phyloP scores from a whole-genome alignment of 2,797 vertebrate genomes.

The Fundulus diaphanus region DNA sequence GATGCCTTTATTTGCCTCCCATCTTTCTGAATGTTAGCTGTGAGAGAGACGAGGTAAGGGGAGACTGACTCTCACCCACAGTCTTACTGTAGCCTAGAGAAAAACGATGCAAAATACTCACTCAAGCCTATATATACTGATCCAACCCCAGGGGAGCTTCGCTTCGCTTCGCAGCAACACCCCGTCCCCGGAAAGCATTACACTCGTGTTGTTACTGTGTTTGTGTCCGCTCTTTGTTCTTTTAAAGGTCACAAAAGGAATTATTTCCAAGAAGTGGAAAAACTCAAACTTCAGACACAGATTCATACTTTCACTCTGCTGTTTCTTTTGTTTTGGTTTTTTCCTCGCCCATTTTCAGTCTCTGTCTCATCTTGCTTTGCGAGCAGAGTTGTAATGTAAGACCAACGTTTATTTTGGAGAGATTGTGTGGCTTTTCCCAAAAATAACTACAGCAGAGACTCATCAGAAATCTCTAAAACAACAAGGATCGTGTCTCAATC shows the following conservation, averaged over 20 bases:
- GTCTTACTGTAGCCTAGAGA: slow-evolving; percentile 80
- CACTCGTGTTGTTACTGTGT: slow-evolving; percentile 56
- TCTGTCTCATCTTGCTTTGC: slow-evolving; percentile 26
- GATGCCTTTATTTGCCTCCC: slow-evolving; percentile 79
- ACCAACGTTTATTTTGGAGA: slow-evolving; percentile 46
- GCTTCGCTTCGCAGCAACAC: slow-evolving; percentile 27
- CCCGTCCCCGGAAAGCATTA: slow-evolving; percentile 7
- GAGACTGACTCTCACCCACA: slow-evolving; percentile 68
- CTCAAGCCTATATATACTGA: slow-evolving; percentile 63
- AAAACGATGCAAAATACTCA: slow-evolving; percentile 78
- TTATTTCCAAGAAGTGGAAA: slow-evolving; percentile 5
- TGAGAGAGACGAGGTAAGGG: slow-evolving; percentile 66
- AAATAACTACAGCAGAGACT: slow-evolving; percentile 31
- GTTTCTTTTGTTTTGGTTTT: slow-evolving; percentile 21
- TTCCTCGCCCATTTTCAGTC: background rate
- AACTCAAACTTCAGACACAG: slow-evolving; percentile 11
- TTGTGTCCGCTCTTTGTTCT: slow-evolving; percentile 46
- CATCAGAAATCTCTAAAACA: slow-evolving; percentile 35
- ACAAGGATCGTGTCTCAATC: slow-evolving; percentile 35
- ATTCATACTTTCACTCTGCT: slow-evolving; percentile 30
- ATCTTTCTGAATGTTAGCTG: slow-evolving; percentile 81
- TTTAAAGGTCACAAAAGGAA: slow-evolving; percentile 57
- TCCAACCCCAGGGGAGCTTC: slow-evolving; percentile 54
- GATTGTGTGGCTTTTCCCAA: slow-evolving; percentile 54
- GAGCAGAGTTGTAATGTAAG: slow-evolving; percentile 45